Conservation (phyloP, 1,140 invertebrate genomes). For the Ladona fulva region DNA sequence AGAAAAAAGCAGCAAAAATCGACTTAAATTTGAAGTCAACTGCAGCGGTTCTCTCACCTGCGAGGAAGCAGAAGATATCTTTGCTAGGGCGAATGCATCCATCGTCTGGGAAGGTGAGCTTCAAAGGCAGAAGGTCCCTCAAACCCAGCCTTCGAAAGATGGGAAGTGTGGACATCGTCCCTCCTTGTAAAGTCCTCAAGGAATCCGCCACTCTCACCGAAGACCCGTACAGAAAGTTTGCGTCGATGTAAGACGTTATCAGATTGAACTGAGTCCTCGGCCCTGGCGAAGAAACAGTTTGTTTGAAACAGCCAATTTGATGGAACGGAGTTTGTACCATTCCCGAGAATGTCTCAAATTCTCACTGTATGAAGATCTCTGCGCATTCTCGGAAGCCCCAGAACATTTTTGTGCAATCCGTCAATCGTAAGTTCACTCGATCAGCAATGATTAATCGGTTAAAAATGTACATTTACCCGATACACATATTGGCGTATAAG, state of each 20-base stretch:
- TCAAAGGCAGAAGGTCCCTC: constrained; percentile 43
- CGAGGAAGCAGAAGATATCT: constrained; percentile 46
- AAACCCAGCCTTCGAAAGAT: constrained; percentile 37
- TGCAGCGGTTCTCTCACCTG: constrained; percentile 33
- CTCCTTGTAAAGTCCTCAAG: constrained; percentile 39
- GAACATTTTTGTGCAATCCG: too few relatives aligned
- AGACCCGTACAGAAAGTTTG: constrained; percentile 45
- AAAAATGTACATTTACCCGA: too few relatives aligned
- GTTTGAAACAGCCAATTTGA: too few relatives aligned
- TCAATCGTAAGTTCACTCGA: too few relatives aligned
- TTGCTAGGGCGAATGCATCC: constrained; percentile 40
- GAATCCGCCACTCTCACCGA: constrained; percentile 35
- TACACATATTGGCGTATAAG: too few relatives aligned
- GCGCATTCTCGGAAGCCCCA: too few relatives aligned
- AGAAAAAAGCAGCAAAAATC: too few relatives aligned
- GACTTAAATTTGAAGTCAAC: too few relatives aligned
- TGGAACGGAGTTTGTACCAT: too few relatives aligned
- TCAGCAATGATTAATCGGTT: too few relatives aligned
- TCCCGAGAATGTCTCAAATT: too few relatives aligned
- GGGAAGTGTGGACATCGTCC: constrained; percentile 36
- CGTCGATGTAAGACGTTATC: constrained; percentile 43
- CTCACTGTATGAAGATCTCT: too few relatives aligned
- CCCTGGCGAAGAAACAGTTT: constrained; percentile 30
- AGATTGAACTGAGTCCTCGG: constrained; percentile 39
- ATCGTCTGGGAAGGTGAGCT: constrained; percentile 40